phyloP scores from a whole-genome alignment of 2,797 vertebrate genomes.

The Botia kubotai region DNA sequence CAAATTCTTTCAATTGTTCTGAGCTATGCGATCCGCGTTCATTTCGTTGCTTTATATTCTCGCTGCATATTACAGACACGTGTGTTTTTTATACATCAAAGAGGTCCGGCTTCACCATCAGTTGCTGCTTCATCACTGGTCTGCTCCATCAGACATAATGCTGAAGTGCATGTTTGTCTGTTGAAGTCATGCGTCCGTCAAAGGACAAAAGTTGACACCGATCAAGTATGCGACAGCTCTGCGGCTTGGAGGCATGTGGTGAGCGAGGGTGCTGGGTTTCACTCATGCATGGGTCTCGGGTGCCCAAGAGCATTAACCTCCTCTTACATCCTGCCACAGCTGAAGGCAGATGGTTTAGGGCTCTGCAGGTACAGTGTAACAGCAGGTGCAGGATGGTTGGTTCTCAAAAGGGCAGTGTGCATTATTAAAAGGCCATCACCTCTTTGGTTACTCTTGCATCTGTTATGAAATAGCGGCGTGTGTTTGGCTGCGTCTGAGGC shows the following conservation, averaged over 20 bases:
- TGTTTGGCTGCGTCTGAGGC: conserved; percentile 61
- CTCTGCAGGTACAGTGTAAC: conserved; percentile 50
- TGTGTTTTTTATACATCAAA: not conserved
- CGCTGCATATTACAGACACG: not conserved
- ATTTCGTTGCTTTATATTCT: not conserved
- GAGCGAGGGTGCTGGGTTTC: conserved; percentile 74
- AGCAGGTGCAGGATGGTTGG: conserved; percentile 70
- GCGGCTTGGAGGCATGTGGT: conserved; percentile 73
- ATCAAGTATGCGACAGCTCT: conserved; percentile 66
- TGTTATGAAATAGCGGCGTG: conserved; percentile 58
- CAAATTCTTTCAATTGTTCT: too few relatives aligned
- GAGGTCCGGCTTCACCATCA: not conserved
- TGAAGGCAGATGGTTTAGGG: conserved; percentile 61
- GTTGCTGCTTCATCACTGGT: not conserved
- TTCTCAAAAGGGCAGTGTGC: conserved; percentile 69
- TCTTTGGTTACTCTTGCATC: conserved; percentile 67
- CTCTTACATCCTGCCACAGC: conserved; percentile 36
- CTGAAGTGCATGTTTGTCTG: conserved; percentile 70
- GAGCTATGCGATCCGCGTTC: too few relatives aligned
- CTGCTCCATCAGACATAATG: conserved; percentile 69
- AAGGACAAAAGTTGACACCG: conserved; percentile 77
- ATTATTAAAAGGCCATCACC: conserved; percentile 70
- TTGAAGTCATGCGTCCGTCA: conserved; percentile 77
- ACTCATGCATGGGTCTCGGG: conserved; percentile 49
- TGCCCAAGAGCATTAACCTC: conserved; percentile 57